phyloP scores from a whole-genome alignment of 2,888 invertebrate genomes.

The Heteropelma amictum region DNA sequence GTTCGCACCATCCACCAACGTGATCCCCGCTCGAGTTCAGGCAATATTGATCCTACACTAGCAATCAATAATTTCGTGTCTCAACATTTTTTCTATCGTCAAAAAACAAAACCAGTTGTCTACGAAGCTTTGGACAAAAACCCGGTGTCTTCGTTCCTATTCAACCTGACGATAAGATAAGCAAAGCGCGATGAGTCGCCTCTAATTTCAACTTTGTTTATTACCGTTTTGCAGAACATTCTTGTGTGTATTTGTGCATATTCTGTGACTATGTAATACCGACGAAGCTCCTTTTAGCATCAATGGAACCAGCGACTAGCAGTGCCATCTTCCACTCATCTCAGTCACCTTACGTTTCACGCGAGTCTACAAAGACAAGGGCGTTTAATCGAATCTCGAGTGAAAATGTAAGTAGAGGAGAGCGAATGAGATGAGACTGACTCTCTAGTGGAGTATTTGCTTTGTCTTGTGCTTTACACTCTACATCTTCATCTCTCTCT shows the following conservation, averaged over 20 bases:
- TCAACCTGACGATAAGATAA: too few species aligned
- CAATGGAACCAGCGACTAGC: neutral
- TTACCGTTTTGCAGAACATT: too few species aligned
- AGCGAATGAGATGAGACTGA: slow-evolving; percentile 51
- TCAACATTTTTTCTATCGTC: neutral
- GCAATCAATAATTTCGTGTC: too few species aligned
- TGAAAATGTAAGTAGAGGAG: slow-evolving; percentile 46
- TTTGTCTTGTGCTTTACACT: too few species aligned
- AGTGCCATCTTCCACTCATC: too few species aligned
- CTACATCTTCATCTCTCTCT: slow-evolving; percentile 1
- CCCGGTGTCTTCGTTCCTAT: too few species aligned
- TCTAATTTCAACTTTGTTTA: too few species aligned
- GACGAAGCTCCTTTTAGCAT: neutral
- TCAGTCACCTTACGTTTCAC: slow-evolving; percentile 11
- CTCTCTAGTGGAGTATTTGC: slow-evolving; percentile 39
- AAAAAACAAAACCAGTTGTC: too few species aligned
- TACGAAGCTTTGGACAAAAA: too few species aligned
- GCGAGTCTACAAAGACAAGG: slow-evolving; percentile 45
- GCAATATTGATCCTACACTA: neutral
- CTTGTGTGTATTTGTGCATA: too few species aligned
- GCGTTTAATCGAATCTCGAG: slow-evolving; percentile 58
- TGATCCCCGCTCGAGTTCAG: neutral
- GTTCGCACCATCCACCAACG: slow-evolving; percentile 13
- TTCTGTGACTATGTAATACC: too few species aligned
- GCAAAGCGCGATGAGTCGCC: too few species aligned